Base-by-base conservation (phyloP, 2,113 vertebrate species). In the Delphinapterus leucas region DNA sequence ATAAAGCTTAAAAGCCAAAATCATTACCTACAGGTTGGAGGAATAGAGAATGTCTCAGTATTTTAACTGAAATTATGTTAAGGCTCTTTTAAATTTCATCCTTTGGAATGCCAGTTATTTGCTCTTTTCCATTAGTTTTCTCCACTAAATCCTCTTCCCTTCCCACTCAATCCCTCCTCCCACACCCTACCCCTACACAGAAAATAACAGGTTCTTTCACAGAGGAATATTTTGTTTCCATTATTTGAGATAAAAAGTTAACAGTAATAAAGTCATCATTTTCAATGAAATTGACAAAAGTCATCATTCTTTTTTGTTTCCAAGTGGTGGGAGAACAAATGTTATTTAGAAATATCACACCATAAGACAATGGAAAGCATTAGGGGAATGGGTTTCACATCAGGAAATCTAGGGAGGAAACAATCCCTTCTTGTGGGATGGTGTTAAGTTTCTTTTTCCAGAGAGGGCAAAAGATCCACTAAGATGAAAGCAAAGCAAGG, bases 391-490 rank as follows among this genome's bases (percentile, higher is more conserved):
- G 33, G 41, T 96, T 96, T 93, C 93, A 88, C 88, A 96, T 96
- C 95, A 96, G 96, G 67, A 88, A 97, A 90, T 90, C 67, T 33
- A 33, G 80, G 76, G 93, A 97, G 96, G 90, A 96, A 97, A 96
- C 17, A 95, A 81, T 58, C 60, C 13, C 84, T 96, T 96, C 92
- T 92, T 97, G 83, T 93, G 65, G 13, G 79, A 79, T 60, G 38
- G 97, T 95, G 33, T 98, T 94, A 79, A 68, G 81, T 97, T 98
- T 98, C 96, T 95, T 92, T 95, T 95, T 97, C 88, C 88, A 95
- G 12, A 60, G 90, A 96, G 71, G 60, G 86, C 65, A 85, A 79
- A 95, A 90, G 83, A 95, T 96, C 90, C 36, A 74, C 96, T 95
- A 97, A 97, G 90, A 97, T 92, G 90, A 97, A 97, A 98, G 96